phyloP scores from a whole-genome alignment of 1,140 invertebrate genomes.

The Venustaconcha ellipsiformis region DNA sequence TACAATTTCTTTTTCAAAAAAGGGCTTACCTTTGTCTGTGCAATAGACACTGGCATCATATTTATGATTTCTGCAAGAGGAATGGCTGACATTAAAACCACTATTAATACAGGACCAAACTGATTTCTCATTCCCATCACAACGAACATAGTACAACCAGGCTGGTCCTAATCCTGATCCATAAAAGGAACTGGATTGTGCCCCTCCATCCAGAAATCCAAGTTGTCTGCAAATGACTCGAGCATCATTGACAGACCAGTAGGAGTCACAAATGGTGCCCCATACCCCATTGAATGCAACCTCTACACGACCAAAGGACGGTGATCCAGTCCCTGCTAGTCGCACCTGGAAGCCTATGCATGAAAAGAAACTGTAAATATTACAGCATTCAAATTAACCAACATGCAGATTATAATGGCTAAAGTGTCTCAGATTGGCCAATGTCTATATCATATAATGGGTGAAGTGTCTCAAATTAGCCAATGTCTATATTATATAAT shows the following conservation, averaged over 20 bases:
- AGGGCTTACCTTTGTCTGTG: conserved; percentile 30
- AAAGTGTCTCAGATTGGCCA: too few species aligned
- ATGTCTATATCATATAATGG: too few species aligned
- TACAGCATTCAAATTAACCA: too few species aligned
- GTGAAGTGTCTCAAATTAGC: too few species aligned
- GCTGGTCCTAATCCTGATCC: conserved; percentile 29
- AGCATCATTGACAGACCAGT: conserved; percentile 49
- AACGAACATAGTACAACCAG: conserved; percentile 36
- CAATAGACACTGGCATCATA: conserved; percentile 52
- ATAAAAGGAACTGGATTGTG: conserved; percentile 29
- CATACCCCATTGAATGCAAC: conserved; percentile 51
- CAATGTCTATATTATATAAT: too few species aligned
- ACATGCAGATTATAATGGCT: too few species aligned
- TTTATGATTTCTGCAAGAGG: conserved; percentile 39
- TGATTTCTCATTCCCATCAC: conserved; percentile 39
- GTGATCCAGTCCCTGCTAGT: conserved; percentile 27
- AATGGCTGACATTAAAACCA: conserved; percentile 42
- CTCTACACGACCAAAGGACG: conserved; percentile 70
- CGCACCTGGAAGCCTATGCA: conserved; percentile 33
- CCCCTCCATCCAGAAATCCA: conserved; percentile 44
- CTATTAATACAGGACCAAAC: conserved; percentile 46
- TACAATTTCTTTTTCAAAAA: background rate
- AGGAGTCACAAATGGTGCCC: conserved; percentile 58
- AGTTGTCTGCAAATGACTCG: conserved; percentile 54
- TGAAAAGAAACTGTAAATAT: background rate